Base-by-base conservation (phyloP, 1,140 invertebrate species). In the Drosophila sturtevanti region DNA sequence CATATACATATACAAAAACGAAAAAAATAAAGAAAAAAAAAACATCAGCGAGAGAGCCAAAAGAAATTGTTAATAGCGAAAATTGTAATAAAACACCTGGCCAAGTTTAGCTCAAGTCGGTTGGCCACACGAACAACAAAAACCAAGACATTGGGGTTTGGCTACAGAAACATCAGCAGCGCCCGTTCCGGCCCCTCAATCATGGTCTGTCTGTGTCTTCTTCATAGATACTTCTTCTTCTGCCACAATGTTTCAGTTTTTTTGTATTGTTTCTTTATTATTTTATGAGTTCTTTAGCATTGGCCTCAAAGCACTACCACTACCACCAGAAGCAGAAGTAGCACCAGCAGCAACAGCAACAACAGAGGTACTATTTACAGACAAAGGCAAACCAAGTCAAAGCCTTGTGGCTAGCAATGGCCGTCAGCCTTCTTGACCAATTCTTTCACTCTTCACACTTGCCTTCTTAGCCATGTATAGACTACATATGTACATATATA, bases 11-110 rank as follows among this genome's bases (percentile, higher is more conserved):
- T 9, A 59, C 7, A 14, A 35, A 24, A 62, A n/a, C n/a, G n/a
- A 44, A 24, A 62, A 18, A 34, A 61, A 35, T 56, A 38, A 16
- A 14, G 35, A 16, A 24, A 54, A 21, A 41, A 24, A 56, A 18
- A 22, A 51, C 10, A 21, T n/a, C n/a, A n/a, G n/a, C 27, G 10
- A 16, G n/a, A 16, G 74, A 71, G 68, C 75, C 84, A 82, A 82
- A 86, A 87, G 76, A 89, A 89, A 89, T 82, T 79, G 77, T 85
- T 85, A 85, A 85, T 79, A 79, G 81, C 81, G 59, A 62, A 82
- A 82, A 79, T 84, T 72, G 76, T 84, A 87, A 84, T 84, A 79
- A 84, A 79, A 87, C 84, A 87, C 84, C 84, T 87, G 84, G 84
- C 79, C 61, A 87, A 73, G 48, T 72, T 70, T 72, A 64, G 62